A percentile compares a stretch with the other conserved stretches of the same genome.
Evolutionary conservation across 2,797 vertebrate genomes (phyloP).

Genomic region (Anguilla obscura): DNA sequence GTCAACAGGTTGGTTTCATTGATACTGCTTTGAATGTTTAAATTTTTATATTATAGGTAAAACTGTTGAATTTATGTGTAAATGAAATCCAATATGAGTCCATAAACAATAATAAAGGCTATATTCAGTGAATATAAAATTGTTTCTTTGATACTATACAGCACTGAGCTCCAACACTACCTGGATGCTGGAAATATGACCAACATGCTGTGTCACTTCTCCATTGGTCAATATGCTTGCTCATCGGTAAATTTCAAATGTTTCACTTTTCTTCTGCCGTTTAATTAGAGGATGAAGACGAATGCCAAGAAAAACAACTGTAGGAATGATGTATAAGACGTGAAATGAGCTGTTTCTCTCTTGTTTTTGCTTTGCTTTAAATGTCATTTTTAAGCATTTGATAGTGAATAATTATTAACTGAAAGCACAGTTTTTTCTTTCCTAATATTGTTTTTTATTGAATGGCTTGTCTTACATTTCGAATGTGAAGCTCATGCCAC

Average conservation of each 20-base stretch:
- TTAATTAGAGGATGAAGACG: neutral
- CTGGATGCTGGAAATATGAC: constrained; percentile 33
- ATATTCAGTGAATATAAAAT: neutral
- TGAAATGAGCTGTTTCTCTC: neutral
- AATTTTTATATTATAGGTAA: neutral
- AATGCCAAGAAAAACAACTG: neutral
- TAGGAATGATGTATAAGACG: neutral
- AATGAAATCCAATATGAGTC: neutral
- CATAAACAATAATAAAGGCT: neutral
- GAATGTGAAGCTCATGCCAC: constrained; percentile 49
- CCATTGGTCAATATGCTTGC: constrained; percentile 64
- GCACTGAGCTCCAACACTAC: constrained; percentile 50
- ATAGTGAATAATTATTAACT: neutral
- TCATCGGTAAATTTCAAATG: constrained; percentile 55
- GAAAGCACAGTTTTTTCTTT: neutral
- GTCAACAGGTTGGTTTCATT: constrained; percentile 57
- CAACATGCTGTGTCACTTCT: constrained; percentile 49
- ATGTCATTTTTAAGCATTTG: neutral
- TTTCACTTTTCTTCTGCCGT: neutral
- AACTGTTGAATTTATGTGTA: neutral
- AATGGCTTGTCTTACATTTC: neutral
- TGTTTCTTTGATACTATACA: constrained; percentile 39
- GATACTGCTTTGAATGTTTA: neutral
- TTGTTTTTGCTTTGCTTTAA: neutral
- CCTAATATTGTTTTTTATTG: neutral